phyloP scores from a whole-genome alignment of 2,888 invertebrate genomes.

The Nephrocerus scutellatus region DNA sequence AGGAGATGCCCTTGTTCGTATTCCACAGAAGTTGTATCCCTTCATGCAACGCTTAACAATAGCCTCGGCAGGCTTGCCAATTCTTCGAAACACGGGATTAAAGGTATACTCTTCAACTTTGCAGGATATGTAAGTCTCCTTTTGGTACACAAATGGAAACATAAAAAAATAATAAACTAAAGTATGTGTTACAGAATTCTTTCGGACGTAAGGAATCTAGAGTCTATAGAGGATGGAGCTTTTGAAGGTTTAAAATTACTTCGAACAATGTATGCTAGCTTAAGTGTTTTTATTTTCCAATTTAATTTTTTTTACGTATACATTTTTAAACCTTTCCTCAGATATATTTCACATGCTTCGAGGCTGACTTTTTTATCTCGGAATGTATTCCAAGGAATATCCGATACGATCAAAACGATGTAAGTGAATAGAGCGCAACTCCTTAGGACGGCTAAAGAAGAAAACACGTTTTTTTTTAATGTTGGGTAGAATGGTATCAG shows the following conservation, averaged over 20 bases:
- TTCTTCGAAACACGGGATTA: constrained; percentile 39
- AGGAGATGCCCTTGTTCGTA: constrained; percentile 39
- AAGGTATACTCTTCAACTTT: constrained; percentile 39
- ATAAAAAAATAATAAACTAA: too few species aligned
- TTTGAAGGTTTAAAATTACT: constrained; percentile 36
- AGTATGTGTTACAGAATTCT: constrained; percentile 35
- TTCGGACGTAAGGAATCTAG: constrained; percentile 38
- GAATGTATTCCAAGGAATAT: constrained; percentile 42
- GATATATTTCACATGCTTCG: constrained; percentile 64
- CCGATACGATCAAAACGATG: constrained; percentile 52
- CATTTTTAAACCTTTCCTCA: constrained; percentile 42
- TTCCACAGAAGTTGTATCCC: constrained; percentile 41
- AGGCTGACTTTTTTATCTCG: constrained; percentile 50
- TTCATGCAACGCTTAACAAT: constrained; percentile 42
- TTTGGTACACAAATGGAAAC: constrained; percentile 5
- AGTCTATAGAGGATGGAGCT: constrained; percentile 41
- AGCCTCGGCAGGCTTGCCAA: constrained; percentile 40
- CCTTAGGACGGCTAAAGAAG: too few species aligned
- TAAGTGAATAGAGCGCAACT: too few species aligned
- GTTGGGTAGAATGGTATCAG: not conserved
- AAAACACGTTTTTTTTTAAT: not conserved
- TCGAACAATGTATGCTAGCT: constrained; percentile 36
- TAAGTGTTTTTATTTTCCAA: constrained; percentile 6
- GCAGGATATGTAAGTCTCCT: constrained; percentile 40
- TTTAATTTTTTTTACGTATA: constrained; percentile 3